Evolutionary conservation across 1,140 invertebrate species (phyloP).

Genomic region (Lasioglossum albipes): DNA sequence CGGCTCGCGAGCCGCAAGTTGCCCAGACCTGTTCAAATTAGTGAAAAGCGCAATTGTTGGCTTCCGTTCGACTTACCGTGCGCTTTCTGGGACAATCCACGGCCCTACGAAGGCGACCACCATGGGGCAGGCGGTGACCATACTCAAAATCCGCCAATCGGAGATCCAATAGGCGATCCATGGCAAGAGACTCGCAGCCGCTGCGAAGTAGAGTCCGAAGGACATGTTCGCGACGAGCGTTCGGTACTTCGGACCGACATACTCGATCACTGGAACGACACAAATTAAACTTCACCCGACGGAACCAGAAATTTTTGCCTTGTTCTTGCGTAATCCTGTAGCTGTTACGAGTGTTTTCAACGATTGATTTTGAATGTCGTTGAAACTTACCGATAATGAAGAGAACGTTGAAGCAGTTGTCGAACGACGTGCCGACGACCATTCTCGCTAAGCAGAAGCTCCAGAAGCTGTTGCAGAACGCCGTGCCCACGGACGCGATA

Average conservation of each 20-base stretch:
- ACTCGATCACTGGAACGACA: constrained; percentile 86
- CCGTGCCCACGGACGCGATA: constrained; percentile 88
- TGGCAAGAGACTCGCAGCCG: constrained; percentile 87
- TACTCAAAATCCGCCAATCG: constrained; percentile 88
- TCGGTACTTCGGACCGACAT: constrained; percentile 91
- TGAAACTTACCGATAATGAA: constrained; percentile 90
- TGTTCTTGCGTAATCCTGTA: no score
- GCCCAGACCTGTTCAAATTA: no score
- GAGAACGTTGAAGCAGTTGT: constrained; percentile 95
- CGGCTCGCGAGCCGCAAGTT: no score
- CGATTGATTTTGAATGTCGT: neutral
- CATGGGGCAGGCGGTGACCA: constrained; percentile 88
- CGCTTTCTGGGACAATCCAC: constrained; percentile 90
- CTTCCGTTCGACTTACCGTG: constrained; percentile 79
- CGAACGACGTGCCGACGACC: constrained; percentile 91
- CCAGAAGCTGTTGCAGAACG: constrained; percentile 87
- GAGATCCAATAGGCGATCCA: constrained; percentile 90
- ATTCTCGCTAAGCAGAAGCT: constrained; percentile 88
- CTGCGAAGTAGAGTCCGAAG: constrained; percentile 92
- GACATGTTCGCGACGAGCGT: constrained; percentile 94
- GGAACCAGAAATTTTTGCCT: no score
- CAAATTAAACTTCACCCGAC: no score
- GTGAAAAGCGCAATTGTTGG: no score
- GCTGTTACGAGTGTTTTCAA: no score
- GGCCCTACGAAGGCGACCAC: constrained; percentile 85